Conservation (phyloP, 2,888 invertebrate genomes). For the Nudaria mundana region DNA sequence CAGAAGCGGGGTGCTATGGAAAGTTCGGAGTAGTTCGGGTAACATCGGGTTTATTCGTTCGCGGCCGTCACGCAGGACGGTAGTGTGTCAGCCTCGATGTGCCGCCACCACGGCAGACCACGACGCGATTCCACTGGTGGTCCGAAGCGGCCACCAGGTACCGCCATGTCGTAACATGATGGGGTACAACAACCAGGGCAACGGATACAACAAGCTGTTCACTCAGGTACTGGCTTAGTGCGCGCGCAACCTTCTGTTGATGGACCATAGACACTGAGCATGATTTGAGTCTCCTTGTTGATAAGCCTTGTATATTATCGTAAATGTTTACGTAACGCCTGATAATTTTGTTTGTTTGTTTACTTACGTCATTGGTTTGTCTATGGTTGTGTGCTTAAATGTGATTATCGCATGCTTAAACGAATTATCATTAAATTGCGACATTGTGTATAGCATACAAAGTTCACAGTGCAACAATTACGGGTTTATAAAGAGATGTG, state of each 20-base stretch:
- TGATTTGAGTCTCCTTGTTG: slow-evolving; percentile 24
- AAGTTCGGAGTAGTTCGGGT: slow-evolving; percentile 19
- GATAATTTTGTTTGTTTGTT: slow-evolving; percentile 33
- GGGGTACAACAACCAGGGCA: slow-evolving; percentile 88
- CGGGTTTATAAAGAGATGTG: not conserved
- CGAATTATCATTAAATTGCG: not conserved
- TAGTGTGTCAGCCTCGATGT: slow-evolving; percentile 46
- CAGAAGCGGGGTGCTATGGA: slow-evolving; percentile 15
- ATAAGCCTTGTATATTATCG: slow-evolving; percentile 27
- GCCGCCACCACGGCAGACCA: slow-evolving; percentile 73
- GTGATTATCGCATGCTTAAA: not conserved
- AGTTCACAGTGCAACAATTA: not conserved
- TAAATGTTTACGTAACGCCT: slow-evolving; percentile 26
- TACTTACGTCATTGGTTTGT: slow-evolving; percentile 20
- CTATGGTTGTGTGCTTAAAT: not conserved
- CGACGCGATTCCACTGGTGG: slow-evolving; percentile 77
- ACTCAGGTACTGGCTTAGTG: too few relatives aligned
- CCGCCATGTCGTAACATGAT: slow-evolving; percentile 86
- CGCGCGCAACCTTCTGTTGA: slow-evolving; percentile 41
- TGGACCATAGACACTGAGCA: slow-evolving; percentile 18
- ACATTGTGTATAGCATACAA: not conserved
- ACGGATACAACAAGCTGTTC: slow-evolving; percentile 91
- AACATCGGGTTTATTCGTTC: slow-evolving; percentile 44
- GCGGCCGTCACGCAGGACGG: slow-evolving; percentile 50
- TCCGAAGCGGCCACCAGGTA: slow-evolving; percentile 72